A percentile compares a stretch with the other conserved stretches of the same genome.
Evolutionary conservation across 2,888 invertebrate species (phyloP).

Genomic region (Carterocephalus palaemon): DNA sequence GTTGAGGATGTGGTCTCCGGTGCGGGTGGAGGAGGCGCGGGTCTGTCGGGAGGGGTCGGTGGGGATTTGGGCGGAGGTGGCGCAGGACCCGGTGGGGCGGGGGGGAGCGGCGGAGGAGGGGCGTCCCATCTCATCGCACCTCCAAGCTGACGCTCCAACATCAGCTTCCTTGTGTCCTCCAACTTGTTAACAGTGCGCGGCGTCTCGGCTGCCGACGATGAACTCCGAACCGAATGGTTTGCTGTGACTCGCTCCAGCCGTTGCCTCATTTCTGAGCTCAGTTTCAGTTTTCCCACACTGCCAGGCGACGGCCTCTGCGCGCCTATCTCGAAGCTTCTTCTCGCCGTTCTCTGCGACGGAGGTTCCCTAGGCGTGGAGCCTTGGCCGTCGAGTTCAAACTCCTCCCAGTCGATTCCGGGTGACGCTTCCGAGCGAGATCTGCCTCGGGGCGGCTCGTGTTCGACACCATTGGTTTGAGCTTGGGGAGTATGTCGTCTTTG

Average conservation of each 20-base stretch:
- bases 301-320: constrained; percentile 90
- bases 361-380: constrained; percentile 62
- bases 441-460: constrained; percentile 62
- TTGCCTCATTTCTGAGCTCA: constrained; percentile 95
- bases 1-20: constrained; percentile 66
- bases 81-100: constrained; percentile 80
- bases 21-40: constrained; percentile 82
- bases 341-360: constrained; percentile 62
- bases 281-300: constrained; percentile 92
- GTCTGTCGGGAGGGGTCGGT: constrained; percentile 74
- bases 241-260: constrained; percentile 93
- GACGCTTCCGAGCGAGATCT: constrained; percentile 69
- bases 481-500: constrained; percentile 89
- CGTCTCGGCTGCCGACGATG: constrained; percentile 84
- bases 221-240: constrained; percentile 90
- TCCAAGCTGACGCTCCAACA: constrained; percentile 91
- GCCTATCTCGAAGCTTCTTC: constrained; percentile 88
- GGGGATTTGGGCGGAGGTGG: constrained; percentile 81
- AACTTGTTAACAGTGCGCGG: constrained; percentile 87
- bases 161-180: constrained; percentile 90
- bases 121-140: constrained; percentile 82
- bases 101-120: constrained; percentile 82
- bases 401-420: constrained; percentile 89
- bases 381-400: constrained; percentile 85
- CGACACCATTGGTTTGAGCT: constrained; percentile 66